phyloP scores from a whole-genome alignment of 2,113 vertebrate genomes.

The Indicator indicator region DNA sequence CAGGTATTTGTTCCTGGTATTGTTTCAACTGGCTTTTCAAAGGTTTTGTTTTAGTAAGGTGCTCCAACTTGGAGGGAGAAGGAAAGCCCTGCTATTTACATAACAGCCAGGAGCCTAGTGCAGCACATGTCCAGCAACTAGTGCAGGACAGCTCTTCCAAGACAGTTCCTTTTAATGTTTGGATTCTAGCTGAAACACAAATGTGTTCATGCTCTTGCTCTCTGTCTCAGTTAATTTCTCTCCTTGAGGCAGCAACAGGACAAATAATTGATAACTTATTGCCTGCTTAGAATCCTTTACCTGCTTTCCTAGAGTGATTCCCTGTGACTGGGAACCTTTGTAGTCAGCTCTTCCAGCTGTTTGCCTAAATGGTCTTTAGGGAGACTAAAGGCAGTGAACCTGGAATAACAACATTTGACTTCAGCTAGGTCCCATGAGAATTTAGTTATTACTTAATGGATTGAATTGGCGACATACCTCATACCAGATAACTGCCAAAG shows the following conservation, averaged over 20 bases:
- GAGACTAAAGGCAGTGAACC: conserved; percentile 79
- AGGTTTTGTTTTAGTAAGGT: background rate
- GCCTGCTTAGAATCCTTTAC: conserved; percentile 53
- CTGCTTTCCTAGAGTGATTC: conserved; percentile 49
- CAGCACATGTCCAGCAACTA: background rate
- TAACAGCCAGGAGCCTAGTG: background rate
- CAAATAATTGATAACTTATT: conserved; percentile 21
- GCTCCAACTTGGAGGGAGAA: background rate
- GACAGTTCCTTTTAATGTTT: background rate
- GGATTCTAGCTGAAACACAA: background rate
- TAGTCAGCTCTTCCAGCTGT: conserved; percentile 71
- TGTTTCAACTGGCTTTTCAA: background rate
- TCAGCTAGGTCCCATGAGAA: conserved; percentile 72
- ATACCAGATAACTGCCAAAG: conserved; percentile 79
- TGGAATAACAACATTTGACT: conserved; percentile 79
- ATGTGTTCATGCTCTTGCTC: background rate
- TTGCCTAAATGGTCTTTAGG: conserved; percentile 75
- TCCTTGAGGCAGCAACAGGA: background rate
- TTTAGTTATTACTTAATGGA: conserved; percentile 77
- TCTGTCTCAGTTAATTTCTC: background rate
- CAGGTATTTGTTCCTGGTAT: background rate
- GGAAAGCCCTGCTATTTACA: background rate
- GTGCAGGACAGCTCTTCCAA: background rate
- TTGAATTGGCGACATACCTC: conserved; percentile 68
- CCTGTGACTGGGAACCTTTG: conserved; percentile 62